Conservation (phyloP, 2,113 vertebrate species). For the Tamias sibiricus region DNA sequence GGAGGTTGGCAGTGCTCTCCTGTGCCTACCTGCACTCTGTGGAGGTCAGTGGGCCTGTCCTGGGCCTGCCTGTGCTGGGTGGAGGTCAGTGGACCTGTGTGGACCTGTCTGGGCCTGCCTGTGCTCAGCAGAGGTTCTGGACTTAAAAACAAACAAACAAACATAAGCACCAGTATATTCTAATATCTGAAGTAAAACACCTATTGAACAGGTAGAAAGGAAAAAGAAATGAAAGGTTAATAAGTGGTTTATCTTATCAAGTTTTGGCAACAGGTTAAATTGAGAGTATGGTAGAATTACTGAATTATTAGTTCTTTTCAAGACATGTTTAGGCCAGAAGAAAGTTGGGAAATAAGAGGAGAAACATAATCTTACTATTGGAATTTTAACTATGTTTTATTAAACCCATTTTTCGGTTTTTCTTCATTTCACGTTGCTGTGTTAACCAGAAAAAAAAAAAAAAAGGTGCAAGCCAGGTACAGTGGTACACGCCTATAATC, state of each 20-base stretch:
- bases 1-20: too few species aligned
- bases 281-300: background rate
- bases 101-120: too few species aligned
- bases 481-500: too few species aligned
- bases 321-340: background rate
- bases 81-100: too few species aligned
- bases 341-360: background rate
- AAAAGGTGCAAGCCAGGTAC: too few species aligned
- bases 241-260: background rate
- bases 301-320: background rate
- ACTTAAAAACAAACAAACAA: too few species aligned
- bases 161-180: background rate
- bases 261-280: background rate
- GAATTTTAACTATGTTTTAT: background rate
- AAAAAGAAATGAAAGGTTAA: background rate
- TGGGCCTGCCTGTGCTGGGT: too few species aligned
- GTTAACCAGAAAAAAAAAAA: background rate
- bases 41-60: too few species aligned
- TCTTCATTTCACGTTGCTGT: background rate
- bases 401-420: background rate
- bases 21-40: too few species aligned
- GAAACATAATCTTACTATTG: too few species aligned
- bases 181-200: background rate
- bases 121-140: too few species aligned
- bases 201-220: background rate